Evolutionary conservation across 2,797 vertebrate species (phyloP).

Genomic region (Pampus argenteus): DNA sequence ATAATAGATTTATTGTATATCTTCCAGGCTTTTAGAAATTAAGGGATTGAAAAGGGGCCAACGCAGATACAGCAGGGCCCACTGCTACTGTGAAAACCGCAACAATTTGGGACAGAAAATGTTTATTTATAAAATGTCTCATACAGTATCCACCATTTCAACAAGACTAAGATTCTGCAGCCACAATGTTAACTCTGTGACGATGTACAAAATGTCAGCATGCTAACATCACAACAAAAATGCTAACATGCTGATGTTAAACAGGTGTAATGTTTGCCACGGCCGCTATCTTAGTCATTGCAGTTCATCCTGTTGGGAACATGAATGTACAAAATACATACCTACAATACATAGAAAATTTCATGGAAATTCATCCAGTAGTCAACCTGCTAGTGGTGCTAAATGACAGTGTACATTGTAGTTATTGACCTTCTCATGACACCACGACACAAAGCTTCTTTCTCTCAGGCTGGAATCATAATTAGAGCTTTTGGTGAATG

Average conservation of each 20-base stretch:
- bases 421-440: slow-evolving; percentile 18
- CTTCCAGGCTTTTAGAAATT: slow-evolving; percentile 38
- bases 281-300: neutral
- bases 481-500: neutral
- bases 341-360: no score
- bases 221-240: neutral
- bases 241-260: neutral
- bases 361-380: no score
- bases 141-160: no score
- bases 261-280: neutral
- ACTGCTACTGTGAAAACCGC: slow-evolving; percentile 25
- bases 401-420: no score
- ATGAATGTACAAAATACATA: no score
- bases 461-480: slow-evolving; percentile 3
- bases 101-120: slow-evolving; percentile 1
- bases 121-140: slow-evolving; percentile 28
- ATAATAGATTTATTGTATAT: slow-evolving; percentile 49
- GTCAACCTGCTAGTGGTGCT: neutral
- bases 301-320: no score
- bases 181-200: neutral
- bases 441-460: slow-evolving; percentile 13
- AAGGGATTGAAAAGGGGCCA: slow-evolving; percentile 37
- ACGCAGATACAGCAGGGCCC: slow-evolving; percentile 3
- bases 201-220: slow-evolving; percentile 1
- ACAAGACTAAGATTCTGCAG: no score